Evolutionary conservation across 2,113 vertebrate species (phyloP), one percentile per base, ranked within the genome.

Genomic region (Echinops telfairi): DNA sequence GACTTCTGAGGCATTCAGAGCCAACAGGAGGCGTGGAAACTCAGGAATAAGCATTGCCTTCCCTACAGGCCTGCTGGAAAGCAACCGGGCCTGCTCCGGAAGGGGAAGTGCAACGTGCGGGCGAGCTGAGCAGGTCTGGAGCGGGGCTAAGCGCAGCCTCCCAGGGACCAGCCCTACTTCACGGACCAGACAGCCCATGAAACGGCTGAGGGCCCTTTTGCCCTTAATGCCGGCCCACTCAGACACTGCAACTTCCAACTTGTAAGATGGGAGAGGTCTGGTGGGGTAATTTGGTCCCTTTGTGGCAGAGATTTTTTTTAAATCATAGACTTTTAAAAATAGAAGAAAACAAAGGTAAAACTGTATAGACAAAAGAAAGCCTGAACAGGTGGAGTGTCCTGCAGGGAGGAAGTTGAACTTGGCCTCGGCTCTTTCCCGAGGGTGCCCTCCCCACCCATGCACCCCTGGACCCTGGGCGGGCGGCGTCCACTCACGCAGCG

Each of bases 401-500:
- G 27, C 53, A 81, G 57, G 66, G 64, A 92, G 33, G 60, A 23
- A 3, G 6, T 15, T 15, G 29, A 53, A 38, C 15, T 1, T 10
- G 25, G 31, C 5, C 47, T 29, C 31, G 1, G n/a, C 20, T 58
- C 19, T 91, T 68, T 58, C 11, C 77, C 78, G 16, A n/a, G 33
- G 22, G 20, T 10, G 6, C 60, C 60, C 60, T 66, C 23, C 64
- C 62, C 25, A 62, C 16, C 64, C 64, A 66, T 38, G 23, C 64
- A 19, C 76, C 76, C 17, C 33, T 38, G 79, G 64, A 57, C 22
- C 27, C 31, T 23, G 29, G 4, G 20, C 2, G 2, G 3, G 77
- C 14, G 68, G 70, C 12, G 70, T 29, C 64, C 43, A 98, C 99
- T 97, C 98, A 99, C 99, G 96, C 97, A 0, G 98, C 98, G 70